Conservation (phyloP, 2,113 vertebrate species). For the Nasalis larvatus region DNA sequence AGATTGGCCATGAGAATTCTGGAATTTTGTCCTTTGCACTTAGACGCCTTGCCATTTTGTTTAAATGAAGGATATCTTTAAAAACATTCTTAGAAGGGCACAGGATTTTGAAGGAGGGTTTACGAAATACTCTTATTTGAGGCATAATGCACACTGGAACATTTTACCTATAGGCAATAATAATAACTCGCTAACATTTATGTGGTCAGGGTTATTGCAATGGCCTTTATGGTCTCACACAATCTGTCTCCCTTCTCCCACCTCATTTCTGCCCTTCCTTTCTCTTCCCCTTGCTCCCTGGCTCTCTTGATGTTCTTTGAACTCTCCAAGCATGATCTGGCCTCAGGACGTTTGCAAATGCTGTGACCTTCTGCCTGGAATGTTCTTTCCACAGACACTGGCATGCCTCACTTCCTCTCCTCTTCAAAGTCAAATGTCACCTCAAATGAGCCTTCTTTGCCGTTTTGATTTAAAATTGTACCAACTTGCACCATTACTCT, state of each 20-base stretch:
- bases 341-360: neutral
- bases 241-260: neutral
- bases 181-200: neutral
- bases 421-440: constrained; percentile 32
- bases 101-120: constrained; percentile 64
- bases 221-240: neutral
- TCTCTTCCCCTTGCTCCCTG: neutral
- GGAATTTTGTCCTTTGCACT: constrained; percentile 79
- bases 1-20: constrained; percentile 78
- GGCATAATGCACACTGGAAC: neutral
- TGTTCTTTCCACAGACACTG: neutral
- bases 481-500: neutral
- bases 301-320: neutral
- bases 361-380: neutral
- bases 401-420: neutral
- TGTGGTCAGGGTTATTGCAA: neutral
- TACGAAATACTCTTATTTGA: constrained; percentile 45
- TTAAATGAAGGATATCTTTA: constrained; percentile 69
- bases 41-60: constrained; percentile 78
- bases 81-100: constrained; percentile 74
- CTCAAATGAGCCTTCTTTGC: neutral
- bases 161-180: constrained; percentile 16
- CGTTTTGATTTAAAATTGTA: neutral
- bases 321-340: neutral
- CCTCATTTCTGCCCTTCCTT: neutral